Evolutionary conservation across 2,888 invertebrate species (phyloP).

Genomic region (Calameuta idolon): DNA sequence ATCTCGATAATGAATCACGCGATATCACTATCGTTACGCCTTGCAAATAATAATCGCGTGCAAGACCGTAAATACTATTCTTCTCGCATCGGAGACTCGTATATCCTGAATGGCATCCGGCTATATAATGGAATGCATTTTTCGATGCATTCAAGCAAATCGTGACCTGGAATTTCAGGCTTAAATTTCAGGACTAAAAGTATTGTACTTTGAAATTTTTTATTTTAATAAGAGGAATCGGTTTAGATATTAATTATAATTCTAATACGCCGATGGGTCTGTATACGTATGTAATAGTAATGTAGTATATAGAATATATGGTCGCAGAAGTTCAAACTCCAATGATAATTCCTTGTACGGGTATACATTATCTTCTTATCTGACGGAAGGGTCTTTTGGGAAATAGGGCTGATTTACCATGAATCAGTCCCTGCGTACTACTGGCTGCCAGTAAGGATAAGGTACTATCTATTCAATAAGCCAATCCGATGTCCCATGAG

Average conservation of each 20-base stretch:
- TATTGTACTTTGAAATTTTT: neutral
- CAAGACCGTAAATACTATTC: neutral
- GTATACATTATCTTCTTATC: neutral
- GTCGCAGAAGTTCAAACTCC: neutral
- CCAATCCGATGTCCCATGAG: neutral
- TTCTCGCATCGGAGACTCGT: neutral
- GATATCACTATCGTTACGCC: neutral
- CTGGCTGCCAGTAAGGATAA: neutral
- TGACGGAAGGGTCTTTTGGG: neutral
- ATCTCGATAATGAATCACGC: neutral
- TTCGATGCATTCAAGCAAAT: neutral
- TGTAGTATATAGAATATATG: neutral
- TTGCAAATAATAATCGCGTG: neutral
- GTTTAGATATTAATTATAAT: neutral
- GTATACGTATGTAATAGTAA: no score
- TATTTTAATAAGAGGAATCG: neutral
- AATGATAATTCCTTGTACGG: neutral
- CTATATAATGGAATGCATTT: neutral
- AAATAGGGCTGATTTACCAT: neutral
- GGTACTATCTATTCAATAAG: neutral
- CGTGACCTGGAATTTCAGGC: neutral
- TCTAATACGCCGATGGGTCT: neutral
- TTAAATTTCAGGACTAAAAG: neutral
- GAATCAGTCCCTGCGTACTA: neutral
- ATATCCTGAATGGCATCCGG: neutral